Evolutionary conservation across 2,113 vertebrate species (phyloP).

Genomic region (Corvus cornix): DNA sequence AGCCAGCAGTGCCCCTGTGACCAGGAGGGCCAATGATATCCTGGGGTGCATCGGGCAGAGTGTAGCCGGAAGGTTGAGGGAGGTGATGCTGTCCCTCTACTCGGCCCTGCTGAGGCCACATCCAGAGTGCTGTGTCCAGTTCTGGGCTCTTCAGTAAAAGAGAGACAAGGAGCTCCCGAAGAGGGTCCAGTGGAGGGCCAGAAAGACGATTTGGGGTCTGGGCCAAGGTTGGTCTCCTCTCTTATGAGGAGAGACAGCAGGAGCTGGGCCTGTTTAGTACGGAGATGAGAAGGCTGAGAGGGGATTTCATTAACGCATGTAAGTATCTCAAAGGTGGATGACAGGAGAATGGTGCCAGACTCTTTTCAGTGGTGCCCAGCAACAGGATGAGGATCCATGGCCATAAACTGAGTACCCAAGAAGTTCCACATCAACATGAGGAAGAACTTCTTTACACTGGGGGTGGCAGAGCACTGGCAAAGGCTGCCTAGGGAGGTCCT

Average conservation of each 20-base stretch:
- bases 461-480: neutral
- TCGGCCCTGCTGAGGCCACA: too few species aligned
- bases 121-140: neutral
- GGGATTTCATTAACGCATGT: neutral
- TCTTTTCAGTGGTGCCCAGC: neutral
- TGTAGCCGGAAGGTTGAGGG: fast-evolving
- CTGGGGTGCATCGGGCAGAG: neutral
- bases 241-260: neutral
- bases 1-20: fast-evolving
- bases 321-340: neutral
- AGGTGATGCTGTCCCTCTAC: neutral
- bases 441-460: neutral
- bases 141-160: neutral
- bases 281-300: neutral
- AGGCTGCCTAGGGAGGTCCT: neutral
- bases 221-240: neutral
- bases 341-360: neutral
- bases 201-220: neutral
- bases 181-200: neutral
- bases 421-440: neutral
- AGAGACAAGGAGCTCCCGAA: neutral
- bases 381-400: neutral
- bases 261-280: neutral
- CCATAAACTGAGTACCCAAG: neutral
- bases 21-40: neutral